Evolutionary conservation across 2,797 vertebrate genomes (phyloP).

Genomic region (Leptoclinus maculatus): DNA sequence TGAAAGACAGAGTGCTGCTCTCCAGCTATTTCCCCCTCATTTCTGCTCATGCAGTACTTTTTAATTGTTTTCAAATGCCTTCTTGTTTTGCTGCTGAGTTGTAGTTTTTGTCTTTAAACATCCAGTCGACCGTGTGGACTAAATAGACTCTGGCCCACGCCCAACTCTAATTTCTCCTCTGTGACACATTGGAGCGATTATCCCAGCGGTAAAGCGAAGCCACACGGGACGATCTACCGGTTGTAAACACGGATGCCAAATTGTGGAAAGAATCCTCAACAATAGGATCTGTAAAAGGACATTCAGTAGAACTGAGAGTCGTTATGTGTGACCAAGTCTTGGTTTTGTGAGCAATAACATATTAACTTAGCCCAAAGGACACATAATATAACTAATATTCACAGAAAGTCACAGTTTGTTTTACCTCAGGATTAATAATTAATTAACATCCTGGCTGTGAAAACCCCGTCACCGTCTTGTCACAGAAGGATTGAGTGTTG

Average conservation of each 20-base stretch:
- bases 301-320: conserved; percentile 18
- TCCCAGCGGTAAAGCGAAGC: conserved; percentile 64
- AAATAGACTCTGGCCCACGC: conserved; percentile 55
- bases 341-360: conserved; percentile 1
- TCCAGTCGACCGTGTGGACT: conserved; percentile 46
- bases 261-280: conserved; percentile 49
- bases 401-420: not conserved
- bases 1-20: conserved; percentile 38
- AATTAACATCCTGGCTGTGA: not conserved
- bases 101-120: conserved; percentile 58
- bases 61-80: conserved; percentile 43
- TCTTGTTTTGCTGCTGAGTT: conserved; percentile 61
- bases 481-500: conserved; percentile 17
- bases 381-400: not conserved
- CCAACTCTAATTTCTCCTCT: conserved; percentile 63
- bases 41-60: conserved; percentile 10
- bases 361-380: not conserved
- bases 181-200: conserved; percentile 76
- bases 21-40: conserved; percentile 17
- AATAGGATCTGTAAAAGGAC: conserved; percentile 23
- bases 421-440: not conserved
- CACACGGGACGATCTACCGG: conserved; percentile 57
- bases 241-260: conserved; percentile 66
- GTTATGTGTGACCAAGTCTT: conserved; percentile 18
- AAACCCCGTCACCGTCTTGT: not conserved